A percentile compares a stretch with the other conserved stretches of the same genome.
These are phyloP conservation scores for Aegotheles bennettii DNA, from an alignment of 2,113 vertebrate species.

Conservation along the genomic window DNA sequence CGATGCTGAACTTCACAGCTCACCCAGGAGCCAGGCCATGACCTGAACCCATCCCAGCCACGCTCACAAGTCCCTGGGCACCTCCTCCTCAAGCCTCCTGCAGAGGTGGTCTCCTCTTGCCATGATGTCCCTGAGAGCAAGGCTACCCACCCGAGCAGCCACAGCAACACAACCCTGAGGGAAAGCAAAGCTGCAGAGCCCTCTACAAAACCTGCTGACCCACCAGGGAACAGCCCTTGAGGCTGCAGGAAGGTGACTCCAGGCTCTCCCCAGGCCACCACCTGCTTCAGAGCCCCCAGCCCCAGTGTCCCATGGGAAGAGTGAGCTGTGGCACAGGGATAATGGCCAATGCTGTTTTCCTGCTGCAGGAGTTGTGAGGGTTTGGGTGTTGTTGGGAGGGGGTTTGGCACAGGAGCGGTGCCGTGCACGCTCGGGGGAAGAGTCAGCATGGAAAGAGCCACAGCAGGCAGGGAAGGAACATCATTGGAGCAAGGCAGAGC, in stretches of 20 bases:
- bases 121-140: neutral
- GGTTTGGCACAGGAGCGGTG: neutral
- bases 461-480: neutral
- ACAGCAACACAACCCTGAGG: rapidly evolving
- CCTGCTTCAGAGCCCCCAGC: neutral
- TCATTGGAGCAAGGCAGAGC: rapidly evolving
- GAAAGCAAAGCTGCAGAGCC: neutral
- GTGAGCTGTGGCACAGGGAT: neutral
- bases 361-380: neutral
- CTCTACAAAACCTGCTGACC: neutral
- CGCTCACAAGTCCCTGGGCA: rapidly evolving
- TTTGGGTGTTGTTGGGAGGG: neutral
- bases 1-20: neutral
- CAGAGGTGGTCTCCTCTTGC: neutral
- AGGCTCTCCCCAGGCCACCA: neutral
- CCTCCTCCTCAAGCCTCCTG: neutral
- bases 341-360: rapidly evolving
- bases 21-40: neutral
- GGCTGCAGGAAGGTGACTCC: neutral
- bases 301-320: rapidly evolving
- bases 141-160: neutral
- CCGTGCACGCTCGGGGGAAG: rapidly evolving
- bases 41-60: neutral
- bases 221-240: rapidly evolving
- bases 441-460: rapidly evolving